Evolutionary conservation across 2,888 invertebrate species (phyloP).

Genomic region (Strigamia transsilvanica): DNA sequence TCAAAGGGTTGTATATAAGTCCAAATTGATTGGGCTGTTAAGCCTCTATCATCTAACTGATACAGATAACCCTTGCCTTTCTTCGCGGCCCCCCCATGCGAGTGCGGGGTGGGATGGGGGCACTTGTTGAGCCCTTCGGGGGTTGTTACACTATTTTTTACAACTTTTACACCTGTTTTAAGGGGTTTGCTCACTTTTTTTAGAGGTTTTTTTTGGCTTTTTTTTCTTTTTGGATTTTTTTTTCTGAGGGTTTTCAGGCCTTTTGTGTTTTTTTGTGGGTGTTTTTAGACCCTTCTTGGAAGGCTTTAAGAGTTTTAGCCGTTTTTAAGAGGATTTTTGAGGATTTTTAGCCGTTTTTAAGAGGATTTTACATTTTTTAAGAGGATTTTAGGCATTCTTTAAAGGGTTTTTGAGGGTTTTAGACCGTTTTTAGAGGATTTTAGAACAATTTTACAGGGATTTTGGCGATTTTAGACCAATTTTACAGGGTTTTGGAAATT

Average conservation of each 20-base stretch:
- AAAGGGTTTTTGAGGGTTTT: too few species aligned
- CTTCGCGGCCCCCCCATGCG: not conserved
- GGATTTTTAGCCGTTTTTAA: too few species aligned
- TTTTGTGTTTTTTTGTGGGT: not conserved
- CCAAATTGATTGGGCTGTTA: constrained; percentile 44
- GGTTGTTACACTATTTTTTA: constrained; percentile 6
- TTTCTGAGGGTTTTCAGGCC: not conserved
- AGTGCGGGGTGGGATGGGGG: too few species aligned
- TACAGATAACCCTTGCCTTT: constrained; percentile 31
- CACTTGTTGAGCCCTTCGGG: not conserved
- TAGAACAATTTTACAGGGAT: too few species aligned
- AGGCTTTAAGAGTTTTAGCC: too few species aligned
- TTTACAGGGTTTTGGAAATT: not conserved
- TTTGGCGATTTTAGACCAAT: too few species aligned
- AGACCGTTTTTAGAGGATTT: too few species aligned
- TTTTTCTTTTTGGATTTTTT: not conserved
- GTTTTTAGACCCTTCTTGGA: not conserved
- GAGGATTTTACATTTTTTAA: too few species aligned
- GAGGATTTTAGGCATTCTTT: too few species aligned
- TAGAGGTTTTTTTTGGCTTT: too few species aligned
- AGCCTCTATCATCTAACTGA: not conserved
- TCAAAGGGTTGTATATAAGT: constrained; percentile 38
- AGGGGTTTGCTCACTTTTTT: not conserved
- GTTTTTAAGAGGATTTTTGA: too few species aligned
- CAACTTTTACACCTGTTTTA: not conserved